Conservation (phyloP, 1,140 invertebrate species). For the Listronotus oregonensis region DNA sequence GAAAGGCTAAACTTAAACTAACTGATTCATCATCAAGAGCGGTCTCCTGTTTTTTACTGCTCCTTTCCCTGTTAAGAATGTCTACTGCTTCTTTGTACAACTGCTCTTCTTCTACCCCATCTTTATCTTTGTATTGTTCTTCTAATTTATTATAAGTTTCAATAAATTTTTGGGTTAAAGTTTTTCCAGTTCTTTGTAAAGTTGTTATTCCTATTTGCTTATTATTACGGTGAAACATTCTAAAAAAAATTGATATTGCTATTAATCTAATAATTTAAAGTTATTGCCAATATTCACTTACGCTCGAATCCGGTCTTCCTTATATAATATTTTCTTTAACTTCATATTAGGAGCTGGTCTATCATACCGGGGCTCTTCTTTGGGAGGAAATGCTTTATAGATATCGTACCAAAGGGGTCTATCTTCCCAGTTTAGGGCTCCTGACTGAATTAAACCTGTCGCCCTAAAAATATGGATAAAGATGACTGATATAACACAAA, state of each 20-base stretch:
- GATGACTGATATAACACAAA: not conserved
- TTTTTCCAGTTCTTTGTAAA: conserved; percentile 57
- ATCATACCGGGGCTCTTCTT: conserved; percentile 73
- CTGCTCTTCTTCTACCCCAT: conserved; percentile 57
- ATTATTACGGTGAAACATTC: conserved; percentile 66
- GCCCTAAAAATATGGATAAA: conserved; percentile 62
- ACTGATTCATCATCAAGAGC: conserved; percentile 33
- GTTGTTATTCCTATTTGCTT: conserved; percentile 59
- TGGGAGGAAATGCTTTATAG: conserved; percentile 85
- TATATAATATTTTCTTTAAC: conserved; percentile 77
- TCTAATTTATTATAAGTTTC: conserved; percentile 63
- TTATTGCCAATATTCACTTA: conserved; percentile 59
- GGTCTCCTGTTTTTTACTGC: conserved; percentile 9
- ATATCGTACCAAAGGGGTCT: conserved; percentile 87
- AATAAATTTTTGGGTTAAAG: conserved; percentile 65
- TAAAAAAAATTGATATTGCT: conserved; percentile 52
- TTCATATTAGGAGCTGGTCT: conserved; percentile 63
- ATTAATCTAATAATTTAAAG: conserved; percentile 7
- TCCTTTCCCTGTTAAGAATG: conserved; percentile 50
- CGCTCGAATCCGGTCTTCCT: conserved; percentile 85
- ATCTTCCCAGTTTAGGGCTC: conserved; percentile 76
- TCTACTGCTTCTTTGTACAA: conserved; percentile 58
- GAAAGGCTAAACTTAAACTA: conserved; percentile 48
- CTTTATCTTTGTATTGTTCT: conserved; percentile 54
- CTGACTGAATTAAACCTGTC: conserved; percentile 73